A percentile compares a stretch with the other conserved stretches of the same genome.
These are phyloP conservation scores for Antechinus stuartii DNA, from an alignment of 2,113 vertebrate genomes.

Conservation along the genomic window DNA sequence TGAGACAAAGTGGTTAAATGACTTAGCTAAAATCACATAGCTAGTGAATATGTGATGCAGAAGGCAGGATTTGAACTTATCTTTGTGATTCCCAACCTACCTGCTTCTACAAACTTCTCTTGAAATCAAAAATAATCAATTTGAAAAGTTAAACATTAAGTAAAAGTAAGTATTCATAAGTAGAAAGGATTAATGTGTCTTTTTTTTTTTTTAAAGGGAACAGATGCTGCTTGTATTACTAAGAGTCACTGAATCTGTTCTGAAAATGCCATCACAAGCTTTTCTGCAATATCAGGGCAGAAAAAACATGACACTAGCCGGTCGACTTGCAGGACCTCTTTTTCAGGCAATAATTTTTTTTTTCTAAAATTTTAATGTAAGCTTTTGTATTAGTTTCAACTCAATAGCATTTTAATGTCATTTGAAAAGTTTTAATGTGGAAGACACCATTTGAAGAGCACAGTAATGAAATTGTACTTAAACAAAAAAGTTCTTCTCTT, in stretches of 20 bases:
- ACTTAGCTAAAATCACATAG: not conserved
- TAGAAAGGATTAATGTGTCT: conserved; percentile 66
- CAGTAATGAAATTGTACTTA: not conserved
- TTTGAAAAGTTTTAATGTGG: conserved; percentile 35
- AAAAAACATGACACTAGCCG: conserved; percentile 94
- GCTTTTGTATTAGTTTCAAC: not conserved
- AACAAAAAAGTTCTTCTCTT: not conserved
- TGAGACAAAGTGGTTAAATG: not conserved
- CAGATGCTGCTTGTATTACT: conserved; percentile 97
- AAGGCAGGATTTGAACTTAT: not conserved
- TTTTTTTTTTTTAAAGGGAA: conserved; percentile 88
- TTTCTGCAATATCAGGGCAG: conserved; percentile 93
- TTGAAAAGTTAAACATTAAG: conserved; percentile 57
- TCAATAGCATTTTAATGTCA: conserved; percentile 28
- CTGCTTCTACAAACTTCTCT: conserved; percentile 27
- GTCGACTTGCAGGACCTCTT: conserved; percentile 95
- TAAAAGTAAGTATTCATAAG: conserved; percentile 33
- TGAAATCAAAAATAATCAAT: conserved; percentile 39
- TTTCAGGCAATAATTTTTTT: conserved; percentile 91
- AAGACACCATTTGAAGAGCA: conserved; percentile 39
- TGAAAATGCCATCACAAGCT: conserved; percentile 96
- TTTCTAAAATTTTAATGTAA: conserved; percentile 55
- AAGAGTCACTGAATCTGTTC: conserved; percentile 97
- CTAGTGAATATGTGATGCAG: not conserved
- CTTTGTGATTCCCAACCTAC: not conserved